Evolutionary conservation across 2,113 vertebrate species (phyloP), one percentile per base, ranked within the genome.

Genomic region (Paedocypris sp.): DNA sequence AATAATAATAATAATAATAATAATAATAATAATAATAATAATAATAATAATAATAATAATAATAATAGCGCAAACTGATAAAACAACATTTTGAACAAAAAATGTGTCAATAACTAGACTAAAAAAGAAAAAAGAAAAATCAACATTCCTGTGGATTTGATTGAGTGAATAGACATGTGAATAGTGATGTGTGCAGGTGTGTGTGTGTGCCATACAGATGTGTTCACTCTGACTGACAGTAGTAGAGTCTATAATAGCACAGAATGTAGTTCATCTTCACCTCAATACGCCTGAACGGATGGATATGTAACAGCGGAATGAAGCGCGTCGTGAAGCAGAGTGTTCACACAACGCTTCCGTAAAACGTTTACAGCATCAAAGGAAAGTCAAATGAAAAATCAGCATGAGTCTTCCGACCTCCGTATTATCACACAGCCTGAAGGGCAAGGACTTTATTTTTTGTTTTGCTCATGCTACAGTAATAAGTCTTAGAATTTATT

Each of bases 261-360:
- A 28, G 13, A 54, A 43, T 39, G 31, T 4, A 13, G 39, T 22
- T 8, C 19, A 2, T 36, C 20, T 7, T 15, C 29, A 32, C 13
- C 9, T 22, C 39, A n/a, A 46, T 15, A 13, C 7, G 5, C 41
- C 50, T 1, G 31, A 56, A 64, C 5, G 50, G 42, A 64, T 64
- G 23, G 62, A 47, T 48, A 64, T 64, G 54, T 57, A 64, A 64
- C 51, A 64, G 9, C 2, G 52, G 28, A 19, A 56, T 41, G 39
- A 47, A 54, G 47, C 19, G 41, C 25, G 29, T 56, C 23, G 31
- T 7, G 33, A 54, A 15, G 15, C 19, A 26, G 51, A 64, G 51
- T 57, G 62, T 56, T 64, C 35, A 31, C 62, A 64, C 23, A 47
- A 13, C 23, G 32, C 23, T 13, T 23, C 38, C 15, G 15, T 64